Evolutionary conservation across 1,140 invertebrate species (phyloP), one percentile per base, ranked within the genome.

Genomic region (Heliconius congener): DNA sequence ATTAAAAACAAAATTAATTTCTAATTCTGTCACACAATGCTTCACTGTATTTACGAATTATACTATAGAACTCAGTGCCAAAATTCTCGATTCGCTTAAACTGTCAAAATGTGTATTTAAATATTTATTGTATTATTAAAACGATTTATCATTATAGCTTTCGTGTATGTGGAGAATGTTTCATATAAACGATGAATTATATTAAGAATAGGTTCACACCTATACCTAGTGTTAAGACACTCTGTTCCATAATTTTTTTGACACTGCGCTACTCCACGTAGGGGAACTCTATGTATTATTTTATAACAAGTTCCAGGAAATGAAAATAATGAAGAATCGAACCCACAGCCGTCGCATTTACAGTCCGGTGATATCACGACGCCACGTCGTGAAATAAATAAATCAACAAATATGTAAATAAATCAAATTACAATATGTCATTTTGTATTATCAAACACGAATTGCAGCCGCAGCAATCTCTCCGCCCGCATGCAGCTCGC

Each of bases 1-100:
- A 66, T 66, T 66, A 50, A 52, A n/a, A 74, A 18, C 74, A 55
- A 57, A 3, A 57, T 79, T 66, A 27, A 76, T 50, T 39, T 37
- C 37, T 52, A 73, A 79, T 79, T 75, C 66, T 66, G 66, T 76
- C 73, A 79, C 78, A 73, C 78, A 76, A 76, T 46, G 66, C 73
- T 71, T 76, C 73, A 19, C 23, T 52, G 66, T 71, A 50, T 79
- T 75, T 75, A 30, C 60, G 66, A 55, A 72, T 79, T 79, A 71
- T 79, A 42, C 72, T 72, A 23, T 18, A 19, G 37, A 42, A 66
- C 71, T 66, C 70, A 50, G 73, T 79, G 73, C 73, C 78, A 71
- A 77, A 77, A 77, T 42, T 18, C 30, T 11, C 76, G 60, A 75
- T 72, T 71, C 77, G 71, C 72, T 66, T 66, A 30, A 30, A 30